Percentiles rank a stretch among this genome's conserved stretches.
Conservation (phyloP, 1,140 invertebrate genomes). For the Coenobita brevimanus region DNA sequence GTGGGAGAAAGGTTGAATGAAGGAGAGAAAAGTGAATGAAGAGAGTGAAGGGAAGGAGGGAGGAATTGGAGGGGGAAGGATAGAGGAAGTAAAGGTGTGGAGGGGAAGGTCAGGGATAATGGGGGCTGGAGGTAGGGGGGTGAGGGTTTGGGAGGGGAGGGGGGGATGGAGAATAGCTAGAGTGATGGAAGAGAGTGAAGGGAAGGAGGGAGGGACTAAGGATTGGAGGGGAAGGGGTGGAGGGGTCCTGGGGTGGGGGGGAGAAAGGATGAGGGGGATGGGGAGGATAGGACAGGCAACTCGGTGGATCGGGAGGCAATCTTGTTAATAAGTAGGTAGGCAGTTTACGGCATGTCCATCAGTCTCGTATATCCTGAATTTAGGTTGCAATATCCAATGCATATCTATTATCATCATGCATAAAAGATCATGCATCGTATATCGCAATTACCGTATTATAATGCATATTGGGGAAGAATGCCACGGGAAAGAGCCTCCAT, state of each 20-base stretch:
- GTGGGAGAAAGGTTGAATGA: too few species aligned
- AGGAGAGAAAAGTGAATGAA: too few species aligned
- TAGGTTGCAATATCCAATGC: slow-evolving; percentile 61
- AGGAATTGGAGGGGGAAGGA: too few species aligned
- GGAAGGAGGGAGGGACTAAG: too few species aligned
- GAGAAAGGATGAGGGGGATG: neutral
- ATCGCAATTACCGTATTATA: slow-evolving; percentile 58
- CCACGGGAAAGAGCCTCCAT: slow-evolving; percentile 27
- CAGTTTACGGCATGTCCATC: slow-evolving; percentile 55
- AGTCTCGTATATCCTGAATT: slow-evolving; percentile 60
- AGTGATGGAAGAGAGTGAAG: too few species aligned
- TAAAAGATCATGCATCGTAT: slow-evolving; percentile 61
- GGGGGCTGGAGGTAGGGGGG: too few species aligned
- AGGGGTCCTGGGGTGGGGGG: neutral
- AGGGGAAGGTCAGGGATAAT: too few species aligned
- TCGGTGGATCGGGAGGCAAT: slow-evolving; percentile 46
- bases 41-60: too few species aligned
- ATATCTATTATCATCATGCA: slow-evolving; percentile 65
- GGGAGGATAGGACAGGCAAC: neutral
- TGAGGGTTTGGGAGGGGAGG: too few species aligned
- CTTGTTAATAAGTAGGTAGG: slow-evolving; percentile 51
- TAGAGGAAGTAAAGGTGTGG: too few species aligned
- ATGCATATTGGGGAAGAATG: slow-evolving; percentile 58
- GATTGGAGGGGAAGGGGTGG: too few species aligned
- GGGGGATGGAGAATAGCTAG: too few species aligned